Conservation (phyloP, 2,797 vertebrate species). For the Pampus argenteus region DNA sequence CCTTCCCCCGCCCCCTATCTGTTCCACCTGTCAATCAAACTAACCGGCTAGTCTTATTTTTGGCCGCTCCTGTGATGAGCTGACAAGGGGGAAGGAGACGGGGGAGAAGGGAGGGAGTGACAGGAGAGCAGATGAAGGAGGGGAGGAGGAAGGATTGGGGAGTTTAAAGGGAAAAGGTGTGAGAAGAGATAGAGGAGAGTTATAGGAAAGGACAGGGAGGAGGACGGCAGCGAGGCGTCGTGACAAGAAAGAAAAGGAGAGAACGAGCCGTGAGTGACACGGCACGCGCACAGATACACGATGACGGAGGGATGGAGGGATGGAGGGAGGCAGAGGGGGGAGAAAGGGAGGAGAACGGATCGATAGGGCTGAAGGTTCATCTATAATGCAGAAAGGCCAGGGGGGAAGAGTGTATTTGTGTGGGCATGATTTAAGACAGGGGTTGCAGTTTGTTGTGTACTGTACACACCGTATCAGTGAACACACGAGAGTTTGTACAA, state of each 20-base stretch:
- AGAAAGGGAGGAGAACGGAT: slow-evolving; percentile 42
- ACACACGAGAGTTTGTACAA: slow-evolving; percentile 43
- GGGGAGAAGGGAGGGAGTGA: slow-evolving; percentile 9
- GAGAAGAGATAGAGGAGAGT: slow-evolving; percentile 65
- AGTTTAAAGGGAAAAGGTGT: slow-evolving; percentile 58
- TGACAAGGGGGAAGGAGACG: slow-evolving; percentile 26
- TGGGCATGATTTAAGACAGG: slow-evolving; percentile 53
- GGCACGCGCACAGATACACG: slow-evolving; percentile 44
- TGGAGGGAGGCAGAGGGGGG: slow-evolving; percentile 6
- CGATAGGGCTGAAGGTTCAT: slow-evolving; percentile 74
- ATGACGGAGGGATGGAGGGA: slow-evolving; percentile 49
- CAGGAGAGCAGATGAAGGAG: slow-evolving; percentile 2
- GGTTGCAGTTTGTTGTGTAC: slow-evolving; percentile 45
- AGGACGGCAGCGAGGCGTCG: slow-evolving; percentile 24
- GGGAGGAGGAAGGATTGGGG: slow-evolving; percentile 12
- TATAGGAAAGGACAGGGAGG: slow-evolving; percentile 54
- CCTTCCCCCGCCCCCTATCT: slow-evolving; percentile 45
- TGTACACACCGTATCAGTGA: slow-evolving; percentile 46
- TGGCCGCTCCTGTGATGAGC: slow-evolving; percentile 52
- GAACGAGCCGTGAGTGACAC: slow-evolving; percentile 67
- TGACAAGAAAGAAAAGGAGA: slow-evolving; percentile 53
- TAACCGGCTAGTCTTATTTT: slow-evolving; percentile 48
- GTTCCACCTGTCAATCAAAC: slow-evolving; percentile 70
- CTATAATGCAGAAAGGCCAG: slow-evolving; percentile 78
- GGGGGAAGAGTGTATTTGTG: slow-evolving; percentile 53